Conservation (phyloP, 1,140 invertebrate species). For the Bombus waltoni region DNA sequence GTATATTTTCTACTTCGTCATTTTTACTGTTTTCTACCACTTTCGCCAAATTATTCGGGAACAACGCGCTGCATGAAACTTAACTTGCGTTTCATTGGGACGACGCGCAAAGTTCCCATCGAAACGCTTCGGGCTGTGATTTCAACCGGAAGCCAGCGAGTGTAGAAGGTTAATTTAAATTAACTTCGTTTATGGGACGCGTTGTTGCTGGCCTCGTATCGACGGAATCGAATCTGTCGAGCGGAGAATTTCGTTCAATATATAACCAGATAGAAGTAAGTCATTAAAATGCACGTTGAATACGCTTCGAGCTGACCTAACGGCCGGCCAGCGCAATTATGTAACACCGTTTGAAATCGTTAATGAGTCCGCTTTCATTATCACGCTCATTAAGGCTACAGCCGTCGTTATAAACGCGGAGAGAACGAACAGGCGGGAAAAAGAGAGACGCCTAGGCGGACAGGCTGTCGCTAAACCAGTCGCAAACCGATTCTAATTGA, state of each 20-base stretch:
- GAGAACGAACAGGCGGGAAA: neutral
- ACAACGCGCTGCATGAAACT: neutral
- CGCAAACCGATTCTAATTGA: conserved; percentile 39
- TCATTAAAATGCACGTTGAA: conserved; percentile 4
- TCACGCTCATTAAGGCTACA: conserved; percentile 40
- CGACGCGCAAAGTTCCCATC: neutral
- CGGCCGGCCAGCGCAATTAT: neutral
- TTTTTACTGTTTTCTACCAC: neutral
- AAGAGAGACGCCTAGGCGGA: neutral
- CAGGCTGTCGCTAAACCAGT: neutral
- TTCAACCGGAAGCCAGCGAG: neutral
- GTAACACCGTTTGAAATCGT: conserved; percentile 35
- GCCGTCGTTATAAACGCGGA: neutral
- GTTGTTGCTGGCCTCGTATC: neutral
- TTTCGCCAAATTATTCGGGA: neutral
- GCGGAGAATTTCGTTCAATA: neutral
- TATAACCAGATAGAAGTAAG: neutral
- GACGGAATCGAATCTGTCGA: neutral
- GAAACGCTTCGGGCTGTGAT: neutral
- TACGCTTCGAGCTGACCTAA: neutral
- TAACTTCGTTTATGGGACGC: neutral
- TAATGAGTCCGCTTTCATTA: conserved; percentile 40
- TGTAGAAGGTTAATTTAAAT: conserved; percentile 5
- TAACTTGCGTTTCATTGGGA: neutral
- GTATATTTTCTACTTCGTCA: neutral